Percentiles rank a stretch among this genome's conserved stretches.
Conservation (phyloP, 2,797 vertebrate genomes). For the Petrocephalus sullivani region DNA sequence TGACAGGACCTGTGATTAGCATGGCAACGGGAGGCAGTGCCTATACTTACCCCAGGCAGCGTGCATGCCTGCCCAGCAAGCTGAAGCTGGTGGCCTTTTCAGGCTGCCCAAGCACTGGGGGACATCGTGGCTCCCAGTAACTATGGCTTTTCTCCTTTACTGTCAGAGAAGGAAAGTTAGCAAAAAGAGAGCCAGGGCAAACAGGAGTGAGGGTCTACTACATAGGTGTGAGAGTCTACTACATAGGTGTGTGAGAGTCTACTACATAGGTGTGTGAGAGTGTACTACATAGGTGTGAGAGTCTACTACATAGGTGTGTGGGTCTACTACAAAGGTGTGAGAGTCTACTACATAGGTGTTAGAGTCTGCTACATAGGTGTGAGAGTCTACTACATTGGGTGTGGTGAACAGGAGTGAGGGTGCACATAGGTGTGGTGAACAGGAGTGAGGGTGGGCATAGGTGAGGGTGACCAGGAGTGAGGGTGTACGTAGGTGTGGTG, state of each 20-base stretch:
- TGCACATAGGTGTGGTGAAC: background rate
- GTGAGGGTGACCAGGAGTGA: background rate
- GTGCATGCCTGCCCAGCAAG: background rate
- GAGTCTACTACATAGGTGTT: background rate
- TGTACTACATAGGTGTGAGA: background rate
- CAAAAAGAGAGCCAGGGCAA: background rate
- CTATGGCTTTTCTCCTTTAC: background rate
- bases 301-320: background rate
- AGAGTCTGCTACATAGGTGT: background rate
- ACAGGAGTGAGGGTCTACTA: background rate
- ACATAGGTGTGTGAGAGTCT: background rate
- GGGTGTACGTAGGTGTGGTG: background rate
- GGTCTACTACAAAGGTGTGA: background rate
- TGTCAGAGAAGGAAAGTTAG: background rate
- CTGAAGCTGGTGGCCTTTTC: background rate
- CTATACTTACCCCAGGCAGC: background rate
- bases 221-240: background rate
- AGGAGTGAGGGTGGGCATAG: background rate
- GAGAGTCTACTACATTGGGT: background rate
- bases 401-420: too few species aligned
- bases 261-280: background rate
- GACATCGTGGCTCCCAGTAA: background rate
- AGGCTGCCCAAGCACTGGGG: background rate
- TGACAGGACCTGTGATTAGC: conserved; percentile 9
- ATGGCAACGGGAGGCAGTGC: background rate